Evolutionary conservation across 2,888 invertebrate species (phyloP).

Genomic region (Cosmopolites sordidus): DNA sequence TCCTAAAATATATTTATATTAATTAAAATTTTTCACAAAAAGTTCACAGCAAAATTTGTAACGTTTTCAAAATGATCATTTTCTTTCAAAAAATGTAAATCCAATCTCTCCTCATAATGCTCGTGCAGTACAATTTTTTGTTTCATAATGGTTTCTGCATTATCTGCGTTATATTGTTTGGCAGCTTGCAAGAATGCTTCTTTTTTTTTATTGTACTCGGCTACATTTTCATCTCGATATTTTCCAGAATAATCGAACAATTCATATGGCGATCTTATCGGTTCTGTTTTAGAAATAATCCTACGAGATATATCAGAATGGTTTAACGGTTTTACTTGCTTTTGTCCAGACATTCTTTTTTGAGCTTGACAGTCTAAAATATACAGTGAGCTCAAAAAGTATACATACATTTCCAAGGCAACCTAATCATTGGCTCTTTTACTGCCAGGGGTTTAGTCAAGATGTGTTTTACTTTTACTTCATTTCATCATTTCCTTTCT

Average conservation of each 20-base stretch:
- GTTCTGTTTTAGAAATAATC: constrained; percentile 31
- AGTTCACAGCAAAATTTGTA: neutral
- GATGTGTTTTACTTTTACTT: too few relatives aligned
- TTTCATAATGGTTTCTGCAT: constrained; percentile 33
- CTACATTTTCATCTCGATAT: constrained; percentile 38
- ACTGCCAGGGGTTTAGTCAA: too few relatives aligned
- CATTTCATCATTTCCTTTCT: too few relatives aligned
- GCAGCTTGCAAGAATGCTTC: constrained; percentile 33
- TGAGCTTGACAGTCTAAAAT: too few relatives aligned
- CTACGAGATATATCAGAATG: constrained; percentile 35
- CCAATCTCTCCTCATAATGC: constrained; percentile 31
- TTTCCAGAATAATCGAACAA: constrained; percentile 33
- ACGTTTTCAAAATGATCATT: constrained; percentile 19
- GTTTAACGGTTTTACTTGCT: constrained; percentile 17
- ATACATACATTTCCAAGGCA: too few relatives aligned
- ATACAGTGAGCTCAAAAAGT: too few relatives aligned
- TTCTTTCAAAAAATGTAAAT: constrained; percentile 32
- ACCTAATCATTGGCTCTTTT: too few relatives aligned
- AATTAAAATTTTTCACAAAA: too few relatives aligned
- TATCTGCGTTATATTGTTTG: constrained; percentile 34
- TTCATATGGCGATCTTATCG: constrained; percentile 30
- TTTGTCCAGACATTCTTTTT: constrained; percentile 21
- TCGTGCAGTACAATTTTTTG: constrained; percentile 31
- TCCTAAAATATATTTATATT: constrained; percentile 10
- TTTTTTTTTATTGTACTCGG: constrained; percentile 35